Evolutionary conservation across 2,113 vertebrate species (phyloP), one percentile per base, ranked within the genome.

Genomic region (Pimephales promelas): DNA sequence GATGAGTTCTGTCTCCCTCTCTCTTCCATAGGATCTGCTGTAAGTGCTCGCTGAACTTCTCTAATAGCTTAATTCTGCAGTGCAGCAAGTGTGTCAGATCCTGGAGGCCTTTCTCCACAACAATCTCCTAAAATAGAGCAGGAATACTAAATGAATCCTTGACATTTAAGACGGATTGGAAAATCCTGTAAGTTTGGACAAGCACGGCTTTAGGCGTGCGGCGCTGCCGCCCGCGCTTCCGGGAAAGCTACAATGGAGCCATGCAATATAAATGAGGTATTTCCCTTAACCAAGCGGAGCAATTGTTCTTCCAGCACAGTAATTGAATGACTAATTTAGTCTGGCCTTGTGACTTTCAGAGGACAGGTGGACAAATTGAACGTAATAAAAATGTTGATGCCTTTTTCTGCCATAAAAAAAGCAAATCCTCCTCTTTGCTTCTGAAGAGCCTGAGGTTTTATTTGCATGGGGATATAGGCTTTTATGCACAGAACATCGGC

Each of bases 71-170:
- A 72, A 84, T 45, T 79, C 66, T 47, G 18, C 76, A 59, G 76
- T 49, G 64, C 76, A 72, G 74, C 36, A 75, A 70, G 40, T 76
- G 20, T 68, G 49, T 71, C 47, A 79, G 83, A 84, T 79, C 64
- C 75, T 49, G 34, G 43, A 72, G 76, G 52, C 24, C 83, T 56
- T 31, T 84, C 49, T 71, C 52, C 66, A 40, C 52, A 72, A 84
- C 49, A 54, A 84, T 57, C 76, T 61, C 75, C 71, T 47, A 77
- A 79, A 84, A 84, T 79, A 84, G 75, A 70, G 49, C 66, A 70
- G 40, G 83, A 84, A 79, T 79, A 79, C 76, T 61, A 79, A 84
- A 84, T 84, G 76, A 84, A 84, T 73, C 83, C 75, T 72, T 70
- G 81, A 68, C 80, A 83, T 82, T 86, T 83, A 78, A 77, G 81